Evolutionary conservation across 2,888 invertebrate species (phyloP).

Genomic region (Amphipyra tragopoginis): DNA sequence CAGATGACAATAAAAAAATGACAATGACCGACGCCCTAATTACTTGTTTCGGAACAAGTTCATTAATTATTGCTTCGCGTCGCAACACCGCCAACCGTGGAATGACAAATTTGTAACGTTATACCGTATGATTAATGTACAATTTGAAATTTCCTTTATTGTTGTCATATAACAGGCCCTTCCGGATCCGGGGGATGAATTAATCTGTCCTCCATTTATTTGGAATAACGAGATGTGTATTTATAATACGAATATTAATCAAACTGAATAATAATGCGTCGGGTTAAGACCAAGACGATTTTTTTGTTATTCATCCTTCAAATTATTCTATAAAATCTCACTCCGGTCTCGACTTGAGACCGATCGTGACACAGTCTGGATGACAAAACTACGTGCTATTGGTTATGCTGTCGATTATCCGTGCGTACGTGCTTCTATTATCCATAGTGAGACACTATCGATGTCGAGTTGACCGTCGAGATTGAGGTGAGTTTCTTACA

Average conservation of each 20-base stretch:
- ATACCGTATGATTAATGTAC: conserved; percentile 73
- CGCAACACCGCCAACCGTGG: conserved; percentile 66
- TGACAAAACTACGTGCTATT: no score
- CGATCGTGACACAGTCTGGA: no score
- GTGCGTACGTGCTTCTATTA: no score
- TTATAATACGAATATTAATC: conserved; percentile 30
- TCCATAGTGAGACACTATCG: no score
- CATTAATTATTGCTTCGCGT: conserved; percentile 76
- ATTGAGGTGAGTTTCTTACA: no score
- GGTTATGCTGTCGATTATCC: no score
- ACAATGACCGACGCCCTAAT: conserved; percentile 63
- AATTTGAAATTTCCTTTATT: conserved; percentile 76
- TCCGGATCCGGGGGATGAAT: conserved; percentile 48
- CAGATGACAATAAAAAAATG: conserved; percentile 46
- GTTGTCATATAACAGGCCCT: conserved; percentile 64
- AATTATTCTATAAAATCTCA: neutral
- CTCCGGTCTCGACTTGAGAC: no score
- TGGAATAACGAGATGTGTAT: conserved; percentile 41
- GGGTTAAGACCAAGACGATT: conserved; percentile 33
- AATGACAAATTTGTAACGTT: conserved; percentile 78
- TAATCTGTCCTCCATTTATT: conserved; percentile 52
- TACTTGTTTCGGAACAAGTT: conserved; percentile 68
- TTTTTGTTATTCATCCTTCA: conserved; percentile 21
- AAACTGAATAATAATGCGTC: conserved; percentile 35
- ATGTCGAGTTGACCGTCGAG: no score